Evolutionary conservation across 2,888 invertebrate genomes (phyloP).

Genomic region (Stratiomys singularior): DNA sequence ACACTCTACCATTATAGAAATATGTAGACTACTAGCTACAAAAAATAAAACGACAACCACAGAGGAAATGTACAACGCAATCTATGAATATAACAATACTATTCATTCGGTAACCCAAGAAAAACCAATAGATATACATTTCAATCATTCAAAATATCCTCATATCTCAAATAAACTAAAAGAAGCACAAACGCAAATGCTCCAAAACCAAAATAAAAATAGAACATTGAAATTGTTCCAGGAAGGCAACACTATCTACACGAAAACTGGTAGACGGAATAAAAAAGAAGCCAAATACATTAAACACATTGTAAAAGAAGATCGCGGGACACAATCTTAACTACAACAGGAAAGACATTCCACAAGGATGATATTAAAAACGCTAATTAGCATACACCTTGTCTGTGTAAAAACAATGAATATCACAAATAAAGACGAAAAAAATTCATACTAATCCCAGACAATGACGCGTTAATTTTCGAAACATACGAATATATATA

Average conservation of each 20-base stretch:
- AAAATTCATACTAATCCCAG: neutral
- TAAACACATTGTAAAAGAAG: neutral
- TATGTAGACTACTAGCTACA: neutral
- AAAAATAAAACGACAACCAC: neutral
- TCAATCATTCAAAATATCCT: neutral
- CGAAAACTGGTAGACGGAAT: neutral
- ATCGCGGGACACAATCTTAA: constrained; percentile 13
- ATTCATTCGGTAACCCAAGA: neutral
- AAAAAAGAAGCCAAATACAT: neutral
- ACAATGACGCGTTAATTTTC: neutral
- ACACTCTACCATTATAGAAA: neutral
- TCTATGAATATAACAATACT: neutral
- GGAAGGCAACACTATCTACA: neutral
- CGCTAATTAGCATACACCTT: neutral
- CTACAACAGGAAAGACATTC: neutral
- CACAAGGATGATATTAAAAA: constrained; percentile 14
- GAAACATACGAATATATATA: neutral
- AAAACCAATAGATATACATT: neutral
- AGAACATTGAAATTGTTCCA: neutral
- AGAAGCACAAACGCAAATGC: neutral
- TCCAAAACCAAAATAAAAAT: neutral
- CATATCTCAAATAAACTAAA: neutral
- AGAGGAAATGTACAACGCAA: neutral
- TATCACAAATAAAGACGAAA: neutral
- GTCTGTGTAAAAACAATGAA: neutral